Percentiles rank a stretch among this genome's conserved stretches.
phyloP scores from a whole-genome alignment of 35 echinoderm and acorn worm species.

The Anneissia japonica region DNA sequence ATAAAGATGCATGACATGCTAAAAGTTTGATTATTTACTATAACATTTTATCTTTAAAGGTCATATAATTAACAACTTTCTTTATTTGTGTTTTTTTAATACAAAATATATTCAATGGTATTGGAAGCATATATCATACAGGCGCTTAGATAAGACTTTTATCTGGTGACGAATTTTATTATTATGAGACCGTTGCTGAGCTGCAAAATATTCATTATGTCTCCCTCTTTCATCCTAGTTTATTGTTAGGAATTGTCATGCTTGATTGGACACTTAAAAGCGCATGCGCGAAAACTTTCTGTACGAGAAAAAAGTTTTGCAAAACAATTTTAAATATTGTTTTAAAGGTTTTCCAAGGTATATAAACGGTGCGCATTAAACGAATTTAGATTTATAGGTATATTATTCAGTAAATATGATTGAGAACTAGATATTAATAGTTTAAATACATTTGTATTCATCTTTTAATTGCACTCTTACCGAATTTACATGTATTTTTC shows the following conservation, averaged over 20 bases:
- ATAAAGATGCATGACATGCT: too few species aligned
- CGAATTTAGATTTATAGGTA: neutral
- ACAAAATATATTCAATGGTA: too few species aligned
- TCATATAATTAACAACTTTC: too few species aligned
- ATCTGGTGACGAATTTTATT: too few species aligned
- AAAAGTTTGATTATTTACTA: too few species aligned
- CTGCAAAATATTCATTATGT: too few species aligned
- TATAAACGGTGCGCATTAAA: neutral
- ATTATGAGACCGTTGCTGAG: neutral
- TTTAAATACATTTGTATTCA: neutral
- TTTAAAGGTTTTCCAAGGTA: neutral
- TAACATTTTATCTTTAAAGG: too few species aligned
- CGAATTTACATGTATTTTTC: too few species aligned
- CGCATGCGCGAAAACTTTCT: neutral
- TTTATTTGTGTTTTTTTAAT: too few species aligned
- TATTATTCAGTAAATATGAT: neutral
- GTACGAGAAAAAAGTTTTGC: neutral
- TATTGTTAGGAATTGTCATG: neutral
- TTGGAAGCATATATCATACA: too few species aligned
- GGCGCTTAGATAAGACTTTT: too few species aligned
- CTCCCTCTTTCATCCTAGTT: neutral
- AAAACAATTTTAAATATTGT: neutral
- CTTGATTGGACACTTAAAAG: neutral
- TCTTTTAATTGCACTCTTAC: neutral
- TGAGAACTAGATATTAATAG: neutral